Conservation (phyloP, 1,140 invertebrate species). For the Argopecten irradians region DNA sequence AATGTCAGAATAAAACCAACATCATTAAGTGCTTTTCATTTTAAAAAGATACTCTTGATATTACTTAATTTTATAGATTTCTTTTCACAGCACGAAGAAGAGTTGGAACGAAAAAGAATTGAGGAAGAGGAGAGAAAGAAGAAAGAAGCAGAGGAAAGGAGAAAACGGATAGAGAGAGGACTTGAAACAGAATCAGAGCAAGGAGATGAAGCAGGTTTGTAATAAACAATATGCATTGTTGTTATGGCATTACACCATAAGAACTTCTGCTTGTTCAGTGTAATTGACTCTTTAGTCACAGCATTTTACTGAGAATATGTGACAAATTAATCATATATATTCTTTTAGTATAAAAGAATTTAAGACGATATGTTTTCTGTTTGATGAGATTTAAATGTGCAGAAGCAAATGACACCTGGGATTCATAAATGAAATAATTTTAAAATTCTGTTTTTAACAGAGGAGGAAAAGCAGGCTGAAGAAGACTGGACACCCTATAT, state of each 20-base stretch:
- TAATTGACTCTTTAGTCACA: no score
- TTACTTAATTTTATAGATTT: no score
- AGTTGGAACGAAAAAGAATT: constrained; percentile 68
- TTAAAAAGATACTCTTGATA: no score
- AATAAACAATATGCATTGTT: background rate
- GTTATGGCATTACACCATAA: background rate
- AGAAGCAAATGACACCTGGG: no score
- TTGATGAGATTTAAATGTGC: no score
- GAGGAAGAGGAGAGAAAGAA: constrained; percentile 79
- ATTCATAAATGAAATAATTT: background rate
- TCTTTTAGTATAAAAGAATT: no score
- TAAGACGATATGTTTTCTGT: no score
- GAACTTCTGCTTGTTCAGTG: no score
- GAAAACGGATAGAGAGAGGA: constrained; percentile 73
- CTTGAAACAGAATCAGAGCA: constrained; percentile 72
- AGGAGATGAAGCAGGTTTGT: constrained; percentile 65
- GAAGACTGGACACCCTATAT: constrained; percentile 75
- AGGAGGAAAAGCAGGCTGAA: constrained; percentile 54
- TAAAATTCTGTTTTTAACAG: constrained; percentile 23
- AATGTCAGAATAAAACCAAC: no score
- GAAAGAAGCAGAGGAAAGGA: constrained; percentile 76
- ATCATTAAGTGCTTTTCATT: no score
- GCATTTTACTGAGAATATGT: no score
- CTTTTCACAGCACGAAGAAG: constrained; percentile 75
- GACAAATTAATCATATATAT: no score